Evolutionary conservation across 2,797 vertebrate species (phyloP).

Genomic region (Mustela erminea): DNA sequence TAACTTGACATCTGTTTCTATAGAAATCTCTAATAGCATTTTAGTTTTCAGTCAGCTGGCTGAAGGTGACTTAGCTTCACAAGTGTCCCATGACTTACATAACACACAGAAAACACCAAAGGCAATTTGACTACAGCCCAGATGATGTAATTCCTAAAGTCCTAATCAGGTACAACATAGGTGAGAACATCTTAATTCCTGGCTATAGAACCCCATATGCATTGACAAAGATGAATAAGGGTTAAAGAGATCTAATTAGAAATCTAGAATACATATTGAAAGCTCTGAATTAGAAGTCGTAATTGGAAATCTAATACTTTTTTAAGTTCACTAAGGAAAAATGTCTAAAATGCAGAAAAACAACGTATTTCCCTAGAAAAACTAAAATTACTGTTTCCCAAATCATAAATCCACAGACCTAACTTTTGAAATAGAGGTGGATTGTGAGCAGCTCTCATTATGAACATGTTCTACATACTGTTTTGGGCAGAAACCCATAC

Average conservation of each 20-base stretch:
- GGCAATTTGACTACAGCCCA: conserved; percentile 83
- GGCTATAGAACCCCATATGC: conserved; percentile 37
- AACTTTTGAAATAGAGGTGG: neutral
- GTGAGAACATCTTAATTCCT: conserved; percentile 75
- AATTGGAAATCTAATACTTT: conserved; percentile 16
- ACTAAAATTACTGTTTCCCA: conserved; percentile 32
- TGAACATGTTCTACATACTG: neutral
- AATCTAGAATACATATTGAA: neutral
- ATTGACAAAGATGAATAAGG: conserved; percentile 1
- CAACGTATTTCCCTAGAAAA: conserved; percentile 48
- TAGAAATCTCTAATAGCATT: conserved; percentile 80
- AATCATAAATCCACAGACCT: neutral
- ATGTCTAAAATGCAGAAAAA: conserved; percentile 75
- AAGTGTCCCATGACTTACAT: conserved; percentile 82
- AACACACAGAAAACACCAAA: conserved; percentile 81
- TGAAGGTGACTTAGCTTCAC: conserved; percentile 85
- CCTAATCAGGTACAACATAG: conserved; percentile 76
- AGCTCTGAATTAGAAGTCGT: neutral
- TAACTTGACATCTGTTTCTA: neutral
- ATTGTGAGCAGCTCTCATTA: conserved; percentile 53
- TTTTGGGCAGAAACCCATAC: neutral
- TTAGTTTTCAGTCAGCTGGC: conserved; percentile 83
- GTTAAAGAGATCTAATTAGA: neutral
- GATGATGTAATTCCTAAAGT: conserved; percentile 84
- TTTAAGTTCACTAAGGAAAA: conserved; percentile 47